Evolutionary conservation across 2,888 invertebrate species (phyloP).

Genomic region (Monochamus alternatus): DNA sequence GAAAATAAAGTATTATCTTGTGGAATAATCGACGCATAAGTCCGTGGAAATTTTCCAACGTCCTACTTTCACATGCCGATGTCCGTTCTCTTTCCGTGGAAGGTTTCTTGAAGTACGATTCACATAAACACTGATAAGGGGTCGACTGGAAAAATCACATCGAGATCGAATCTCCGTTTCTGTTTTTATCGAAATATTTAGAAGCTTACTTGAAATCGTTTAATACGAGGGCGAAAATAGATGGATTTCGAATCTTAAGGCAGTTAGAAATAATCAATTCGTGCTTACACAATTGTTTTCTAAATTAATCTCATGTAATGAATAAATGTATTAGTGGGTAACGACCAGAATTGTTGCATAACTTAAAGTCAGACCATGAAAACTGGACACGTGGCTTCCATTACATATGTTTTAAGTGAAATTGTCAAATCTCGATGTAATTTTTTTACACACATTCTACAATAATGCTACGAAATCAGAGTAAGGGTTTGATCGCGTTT

Average conservation of each 20-base stretch:
- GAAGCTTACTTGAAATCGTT: too few relatives aligned
- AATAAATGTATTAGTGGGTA: too few relatives aligned
- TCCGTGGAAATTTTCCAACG: constrained; percentile 19
- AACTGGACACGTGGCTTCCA: too few relatives aligned
- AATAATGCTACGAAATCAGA: not conserved
- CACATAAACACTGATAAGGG: constrained; percentile 20
- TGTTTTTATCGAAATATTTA: not conserved
- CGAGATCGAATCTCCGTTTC: not conserved
- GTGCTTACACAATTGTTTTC: too few relatives aligned
- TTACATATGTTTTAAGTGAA: too few relatives aligned
- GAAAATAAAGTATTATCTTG: constrained; percentile 19
- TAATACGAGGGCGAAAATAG: too few relatives aligned
- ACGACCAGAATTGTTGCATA: too few relatives aligned
- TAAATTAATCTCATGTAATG: too few relatives aligned
- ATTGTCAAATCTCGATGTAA: not conserved
- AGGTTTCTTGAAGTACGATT: constrained; percentile 14
- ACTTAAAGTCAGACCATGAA: too few relatives aligned
- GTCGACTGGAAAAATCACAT: not conserved
- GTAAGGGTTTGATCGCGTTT: not conserved
- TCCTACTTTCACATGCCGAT: constrained; percentile 1
- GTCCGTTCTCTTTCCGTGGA: constrained; percentile 11
- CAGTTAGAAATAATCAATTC: too few relatives aligned
- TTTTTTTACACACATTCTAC: not conserved
- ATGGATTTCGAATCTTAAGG: too few relatives aligned
- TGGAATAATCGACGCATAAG: not conserved